These are phyloP conservation scores for Zaprionus capensis DNA, from an alignment of 1,140 invertebrate species.

Conservation along the genomic window DNA sequence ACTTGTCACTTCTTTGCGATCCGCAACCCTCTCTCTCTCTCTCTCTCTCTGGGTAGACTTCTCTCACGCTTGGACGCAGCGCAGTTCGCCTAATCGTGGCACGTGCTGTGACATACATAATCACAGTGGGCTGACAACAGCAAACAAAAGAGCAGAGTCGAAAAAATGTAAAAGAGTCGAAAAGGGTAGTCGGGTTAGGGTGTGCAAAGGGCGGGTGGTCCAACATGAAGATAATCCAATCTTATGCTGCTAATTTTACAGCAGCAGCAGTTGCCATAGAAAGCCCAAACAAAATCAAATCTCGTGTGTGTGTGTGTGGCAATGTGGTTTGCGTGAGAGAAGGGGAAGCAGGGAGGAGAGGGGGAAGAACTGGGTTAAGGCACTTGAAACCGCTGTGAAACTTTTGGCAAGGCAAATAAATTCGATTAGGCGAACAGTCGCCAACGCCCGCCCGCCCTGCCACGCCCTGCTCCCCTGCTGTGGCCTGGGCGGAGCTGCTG, in stretches of 20 bases:
- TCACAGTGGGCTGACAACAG: conserved; percentile 60
- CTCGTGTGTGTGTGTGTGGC: conserved; percentile 67
- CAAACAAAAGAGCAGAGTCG: conserved; percentile 27
- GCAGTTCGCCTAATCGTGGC: conserved; percentile 78
- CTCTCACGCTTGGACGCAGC: conserved; percentile 68
- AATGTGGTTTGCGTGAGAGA: conserved; percentile 55
- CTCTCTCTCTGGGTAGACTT: conserved; percentile 14
- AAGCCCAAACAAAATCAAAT: conserved; percentile 71
- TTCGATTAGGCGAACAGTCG: conserved; percentile 70
- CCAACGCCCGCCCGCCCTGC: conserved; percentile 4
- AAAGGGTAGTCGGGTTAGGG: conserved; percentile 31
- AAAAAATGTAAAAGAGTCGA: conserved; percentile 25
- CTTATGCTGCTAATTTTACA: conserved; percentile 82
- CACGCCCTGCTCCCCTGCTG: neutral
- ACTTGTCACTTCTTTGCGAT: conserved; percentile 55
- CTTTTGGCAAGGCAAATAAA: conserved; percentile 74
- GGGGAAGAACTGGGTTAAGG: conserved; percentile 7
- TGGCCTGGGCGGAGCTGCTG: conserved; percentile 34
- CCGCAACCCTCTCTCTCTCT: neutral
- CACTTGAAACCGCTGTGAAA: conserved; percentile 64
- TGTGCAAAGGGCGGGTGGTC: conserved; percentile 22
- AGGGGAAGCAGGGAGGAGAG: neutral
- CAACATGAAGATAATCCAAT: conserved; percentile 77
- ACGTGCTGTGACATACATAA: conserved; percentile 79
- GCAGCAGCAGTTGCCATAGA: conserved; percentile 58